Conservation (phyloP, 2,113 vertebrate species). For the Proterorhinus semilunaris region DNA sequence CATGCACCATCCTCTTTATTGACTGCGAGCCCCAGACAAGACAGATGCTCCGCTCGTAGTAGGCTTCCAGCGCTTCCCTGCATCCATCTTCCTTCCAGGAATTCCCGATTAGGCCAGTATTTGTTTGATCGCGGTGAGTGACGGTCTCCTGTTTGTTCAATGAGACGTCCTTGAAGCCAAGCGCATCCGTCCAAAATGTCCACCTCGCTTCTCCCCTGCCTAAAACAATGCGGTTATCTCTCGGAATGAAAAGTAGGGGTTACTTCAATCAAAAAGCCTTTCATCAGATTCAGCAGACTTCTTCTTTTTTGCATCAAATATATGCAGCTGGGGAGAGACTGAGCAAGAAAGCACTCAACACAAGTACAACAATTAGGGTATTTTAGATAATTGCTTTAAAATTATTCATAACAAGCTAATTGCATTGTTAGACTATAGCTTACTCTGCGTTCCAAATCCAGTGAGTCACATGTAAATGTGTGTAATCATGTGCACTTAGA, state of each 20-base stretch:
- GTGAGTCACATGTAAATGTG: too few relatives aligned
- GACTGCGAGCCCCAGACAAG: conserved; percentile 67
- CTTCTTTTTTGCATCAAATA: conserved; percentile 24
- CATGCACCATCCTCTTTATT: conserved; percentile 58
- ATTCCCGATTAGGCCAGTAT: conserved; percentile 70
- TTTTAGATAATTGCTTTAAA: neutral
- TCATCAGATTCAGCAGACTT: conserved; percentile 18
- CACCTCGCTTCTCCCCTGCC: conserved; percentile 9
- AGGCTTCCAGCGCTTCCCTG: conserved; percentile 61
- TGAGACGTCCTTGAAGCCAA: conserved; percentile 63
- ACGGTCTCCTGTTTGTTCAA: conserved; percentile 56
- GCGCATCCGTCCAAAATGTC: conserved; percentile 51
- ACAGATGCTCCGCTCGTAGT: conserved; percentile 73
- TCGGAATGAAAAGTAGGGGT: neutral
- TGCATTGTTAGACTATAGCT: too few relatives aligned
- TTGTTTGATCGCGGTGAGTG: conserved; percentile 68
- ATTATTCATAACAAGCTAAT: too few relatives aligned
- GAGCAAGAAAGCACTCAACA: conserved; percentile 15
- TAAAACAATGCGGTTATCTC: conserved; percentile 21
- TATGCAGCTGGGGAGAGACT: neutral
- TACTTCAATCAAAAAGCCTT: conserved; percentile 34
- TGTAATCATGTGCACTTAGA: too few relatives aligned
- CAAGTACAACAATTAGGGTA: neutral
- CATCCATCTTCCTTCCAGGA: conserved; percentile 72
- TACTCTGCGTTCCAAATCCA: too few relatives aligned